Evolutionary conservation across 1,140 invertebrate genomes (phyloP), one percentile per base, ranked within the genome.

Genomic region (Musca vetustissima): DNA sequence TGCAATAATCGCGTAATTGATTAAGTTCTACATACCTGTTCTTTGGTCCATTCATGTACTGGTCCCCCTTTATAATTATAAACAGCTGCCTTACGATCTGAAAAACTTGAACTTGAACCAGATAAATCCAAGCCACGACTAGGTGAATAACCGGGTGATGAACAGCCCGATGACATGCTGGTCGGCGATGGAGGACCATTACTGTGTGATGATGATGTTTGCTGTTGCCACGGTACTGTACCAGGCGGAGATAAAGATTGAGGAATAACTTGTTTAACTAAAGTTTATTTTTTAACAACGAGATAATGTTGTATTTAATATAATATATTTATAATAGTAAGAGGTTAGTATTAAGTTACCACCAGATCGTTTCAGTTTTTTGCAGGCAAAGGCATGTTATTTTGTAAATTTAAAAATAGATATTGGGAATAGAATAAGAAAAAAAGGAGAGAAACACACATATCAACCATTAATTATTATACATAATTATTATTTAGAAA

Each of bases 1-100:
- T n/a, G n/a, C n/a, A n/a, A n/a, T n/a, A n/a, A n/a, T n/a, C n/a
- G n/a, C n/a, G 28, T 28, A 57, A 50, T 28, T n/a, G n/a, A n/a
- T n/a, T n/a, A n/a, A n/a, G n/a, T n/a, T n/a, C n/a, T n/a, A n/a
- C 77, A 80, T 80, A 93, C 93, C 87, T 95, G 92, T 80, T 95
- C 92, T 80, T 92, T 92, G 71, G 88, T 92, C 94, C 94, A 97
- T 74, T 94, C 92, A 22, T 87, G 86, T 59, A 95, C 89, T 6
- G 91, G 89, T 19, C 86, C 87, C 53, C 86, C 87, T 73, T 91
- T 89, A 86, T 90, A 91, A 69, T 89, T 88, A 68, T 90, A 86
- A 2, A 76, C 78, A 0, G 78, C 78, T 25, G 74, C 75, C 57
- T 82, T 82, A 25, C 79, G 77, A 64, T 82, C 81, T 7, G 80